Percentiles rank a stretch among this genome's conserved stretches.
Conservation (phyloP, 1,140 invertebrate species). For the Leptopilina boulardi region DNA sequence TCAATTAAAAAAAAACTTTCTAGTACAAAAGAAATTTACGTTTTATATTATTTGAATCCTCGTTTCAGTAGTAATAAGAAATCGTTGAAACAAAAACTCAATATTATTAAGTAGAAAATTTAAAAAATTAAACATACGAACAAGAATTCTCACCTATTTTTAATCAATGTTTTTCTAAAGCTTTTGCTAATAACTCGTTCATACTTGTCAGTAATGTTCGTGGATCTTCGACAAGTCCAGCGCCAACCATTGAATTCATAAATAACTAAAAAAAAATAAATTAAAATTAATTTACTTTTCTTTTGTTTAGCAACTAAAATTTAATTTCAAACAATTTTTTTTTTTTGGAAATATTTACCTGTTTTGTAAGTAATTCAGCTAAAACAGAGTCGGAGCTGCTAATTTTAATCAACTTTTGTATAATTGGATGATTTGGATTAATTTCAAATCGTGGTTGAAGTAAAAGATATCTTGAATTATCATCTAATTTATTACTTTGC, state of each 20-base stretch:
- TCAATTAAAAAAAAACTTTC: too few species aligned
- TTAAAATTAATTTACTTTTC: constrained; percentile 30
- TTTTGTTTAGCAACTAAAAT: too few species aligned
- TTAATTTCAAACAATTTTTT: constrained; percentile 5
- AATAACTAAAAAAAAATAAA: constrained; percentile 85
- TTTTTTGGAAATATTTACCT: constrained; percentile 77
- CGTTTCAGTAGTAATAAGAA: too few species aligned
- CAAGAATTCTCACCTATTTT: background rate
- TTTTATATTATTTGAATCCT: too few species aligned
- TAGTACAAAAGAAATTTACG: too few species aligned
- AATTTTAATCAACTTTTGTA: constrained; percentile 90
- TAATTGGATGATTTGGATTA: constrained; percentile 94
- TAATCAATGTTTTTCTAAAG: constrained; percentile 86
- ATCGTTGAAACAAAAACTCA: background rate
- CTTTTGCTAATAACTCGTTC: constrained; percentile 90
- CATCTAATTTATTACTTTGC: constrained; percentile 88
- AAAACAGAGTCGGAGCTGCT: constrained; percentile 86
- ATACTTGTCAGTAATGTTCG: constrained; percentile 88
- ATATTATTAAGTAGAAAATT: background rate
- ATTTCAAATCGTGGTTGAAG: constrained; percentile 95
- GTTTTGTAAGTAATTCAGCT: constrained; percentile 89
- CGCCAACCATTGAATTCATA: constrained; percentile 95
- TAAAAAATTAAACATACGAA: background rate
- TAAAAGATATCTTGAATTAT: constrained; percentile 90
- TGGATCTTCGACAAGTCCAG: constrained; percentile 96